Conservation (phyloP, 2,797 vertebrate genomes). For the Chloroceryle amazona region DNA sequence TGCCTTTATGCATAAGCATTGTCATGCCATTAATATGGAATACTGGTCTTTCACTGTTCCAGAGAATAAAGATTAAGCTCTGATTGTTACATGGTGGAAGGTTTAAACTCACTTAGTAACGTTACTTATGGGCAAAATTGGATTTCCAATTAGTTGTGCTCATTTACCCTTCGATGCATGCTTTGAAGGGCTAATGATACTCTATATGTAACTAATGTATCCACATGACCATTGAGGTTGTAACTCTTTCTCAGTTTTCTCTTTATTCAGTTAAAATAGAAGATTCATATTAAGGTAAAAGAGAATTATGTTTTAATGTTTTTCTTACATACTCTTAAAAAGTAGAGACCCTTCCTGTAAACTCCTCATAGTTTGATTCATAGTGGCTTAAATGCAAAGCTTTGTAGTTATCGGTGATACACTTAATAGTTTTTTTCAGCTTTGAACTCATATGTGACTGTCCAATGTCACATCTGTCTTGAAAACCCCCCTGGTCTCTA, state of each 20-base stretch:
- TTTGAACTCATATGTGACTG: not conserved
- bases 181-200: constrained; percentile 52
- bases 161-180: constrained; percentile 35
- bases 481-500: not conserved
- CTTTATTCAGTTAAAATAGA: not conserved
- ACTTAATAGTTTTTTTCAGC: not conserved
- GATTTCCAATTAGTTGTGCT: constrained; percentile 67
- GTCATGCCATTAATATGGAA: constrained; percentile 41
- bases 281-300: not conserved
- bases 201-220: not conserved
- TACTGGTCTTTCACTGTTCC: not conserved
- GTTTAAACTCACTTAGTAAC: constrained; percentile 54
- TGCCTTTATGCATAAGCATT: constrained; percentile 55
- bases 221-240: not conserved
- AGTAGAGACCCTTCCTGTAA: not conserved
- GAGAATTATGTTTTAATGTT: not conserved
- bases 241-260: not conserved
- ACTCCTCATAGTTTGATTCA: not conserved
- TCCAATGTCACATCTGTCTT: not conserved
- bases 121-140: constrained; percentile 64
- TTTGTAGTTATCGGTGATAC: not conserved
- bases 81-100: constrained; percentile 9
- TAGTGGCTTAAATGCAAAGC: not conserved
- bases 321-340: not conserved
- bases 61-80: constrained; percentile 46